Conservation (phyloP, 2,888 invertebrate genomes). For the Agrotis segetum region DNA sequence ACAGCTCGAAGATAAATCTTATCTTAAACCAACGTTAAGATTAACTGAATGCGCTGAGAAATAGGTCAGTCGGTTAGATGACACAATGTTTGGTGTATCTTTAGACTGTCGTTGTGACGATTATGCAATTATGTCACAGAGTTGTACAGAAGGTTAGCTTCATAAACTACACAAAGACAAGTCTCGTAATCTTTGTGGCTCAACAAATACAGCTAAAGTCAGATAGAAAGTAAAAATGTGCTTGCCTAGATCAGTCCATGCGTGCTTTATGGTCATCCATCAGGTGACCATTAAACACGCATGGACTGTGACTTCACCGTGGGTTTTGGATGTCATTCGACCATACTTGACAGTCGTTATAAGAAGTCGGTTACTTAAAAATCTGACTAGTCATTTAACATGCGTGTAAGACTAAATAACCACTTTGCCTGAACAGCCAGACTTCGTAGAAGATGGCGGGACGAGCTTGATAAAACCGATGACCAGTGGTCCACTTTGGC, state of each 20-base stretch:
- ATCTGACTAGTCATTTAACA: too few relatives aligned
- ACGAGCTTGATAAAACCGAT: too few relatives aligned
- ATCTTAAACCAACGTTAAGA: constrained; percentile 56
- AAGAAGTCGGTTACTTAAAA: too few relatives aligned
- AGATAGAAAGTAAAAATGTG: neutral
- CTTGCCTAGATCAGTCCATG: neutral
- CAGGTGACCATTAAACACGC: neutral
- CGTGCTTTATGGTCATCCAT: too few relatives aligned
- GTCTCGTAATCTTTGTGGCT: neutral
- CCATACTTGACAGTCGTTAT: neutral
- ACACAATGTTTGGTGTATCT: constrained; percentile 65
- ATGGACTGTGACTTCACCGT: neutral
- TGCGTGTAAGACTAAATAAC: too few relatives aligned
- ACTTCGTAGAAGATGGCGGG: too few relatives aligned
- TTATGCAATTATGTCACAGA: constrained; percentile 59
- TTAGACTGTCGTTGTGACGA: constrained; percentile 50
- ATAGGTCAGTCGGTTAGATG: constrained; percentile 58
- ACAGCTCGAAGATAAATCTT: constrained; percentile 48
- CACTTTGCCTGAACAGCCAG: too few relatives aligned
- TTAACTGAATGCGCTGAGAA: constrained; percentile 48
- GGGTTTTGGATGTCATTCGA: neutral
- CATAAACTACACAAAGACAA: neutral
- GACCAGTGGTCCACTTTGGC: too few relatives aligned
- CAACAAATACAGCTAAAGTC: neutral
- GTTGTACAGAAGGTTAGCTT: constrained; percentile 2